Evolutionary conservation across 1,140 invertebrate genomes (phyloP), one percentile per base, ranked within the genome.

Genomic region (Eumeta japonica): DNA sequence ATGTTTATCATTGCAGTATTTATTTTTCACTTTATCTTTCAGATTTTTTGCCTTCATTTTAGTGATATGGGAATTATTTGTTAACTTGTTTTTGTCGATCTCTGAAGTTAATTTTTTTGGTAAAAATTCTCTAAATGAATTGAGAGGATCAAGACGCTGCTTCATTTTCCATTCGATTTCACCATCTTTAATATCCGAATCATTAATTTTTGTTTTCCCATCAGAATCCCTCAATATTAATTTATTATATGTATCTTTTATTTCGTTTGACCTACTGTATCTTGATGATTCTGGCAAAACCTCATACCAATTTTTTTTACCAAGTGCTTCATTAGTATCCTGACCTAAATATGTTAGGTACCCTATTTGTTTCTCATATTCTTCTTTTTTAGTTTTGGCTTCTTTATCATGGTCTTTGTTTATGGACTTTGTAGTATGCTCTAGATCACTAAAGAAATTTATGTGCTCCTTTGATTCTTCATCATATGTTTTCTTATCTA

Each of bases 311-410:
- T 85, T 89, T 41, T 81, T 82, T 50, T 86, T 85, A 11, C 86
- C 87, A 1, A 86, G 81, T 7, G 85, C 81, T 75, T 97, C 94
- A 63, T 90, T 85, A 30, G 91, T 88, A 62, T 94, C 89, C 75
- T 98, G 94, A 0, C 94, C 95, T 33, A 99, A 78, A 77, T 97
- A 98, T 28, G 92, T 97, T 11, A 98, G 76, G 58, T 94, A 89
- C 1, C 96, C 96, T 57, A 98, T 95, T 75, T 94, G 90, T 58
- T 97, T 97, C 64, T 98, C 96, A 81, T 95, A 97, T 53, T 95
- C 92, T 66, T 98, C 94, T 67, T 89, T 85, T 64, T 97, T 93
- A 43, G 89, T 85, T 64, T 92, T 95, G 40, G 89, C 84, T 60
- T 98, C 95, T 48, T 83, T 83, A 58, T 96, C 92, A 72, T 94